A percentile compares a stretch with the other conserved stretches of the same genome.
phyloP scores from a whole-genome alignment of 2,113 vertebrate species.

The Puma concolor region DNA sequence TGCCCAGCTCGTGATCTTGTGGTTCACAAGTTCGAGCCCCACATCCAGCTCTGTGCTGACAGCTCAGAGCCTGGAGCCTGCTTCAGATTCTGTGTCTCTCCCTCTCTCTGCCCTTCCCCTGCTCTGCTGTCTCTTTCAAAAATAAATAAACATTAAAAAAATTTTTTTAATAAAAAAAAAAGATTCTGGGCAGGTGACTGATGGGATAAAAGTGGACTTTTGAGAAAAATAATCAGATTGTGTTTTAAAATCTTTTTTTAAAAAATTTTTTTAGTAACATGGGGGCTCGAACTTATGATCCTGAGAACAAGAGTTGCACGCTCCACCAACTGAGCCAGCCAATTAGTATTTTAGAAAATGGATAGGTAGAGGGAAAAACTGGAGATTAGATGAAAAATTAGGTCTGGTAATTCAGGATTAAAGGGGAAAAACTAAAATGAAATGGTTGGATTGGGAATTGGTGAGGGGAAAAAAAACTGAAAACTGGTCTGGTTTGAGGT shows the following conservation, averaged over 20 bases:
- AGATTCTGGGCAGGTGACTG: not conserved
- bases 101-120: too few relatives aligned
- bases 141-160: too few relatives aligned
- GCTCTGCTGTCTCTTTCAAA: too few relatives aligned
- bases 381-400: not conserved
- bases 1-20: too few relatives aligned
- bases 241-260: not conserved
- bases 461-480: not conserved
- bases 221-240: not conserved
- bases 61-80: too few relatives aligned
- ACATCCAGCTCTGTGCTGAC: too few relatives aligned
- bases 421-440: not conserved
- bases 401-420: not conserved
- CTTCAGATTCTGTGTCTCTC: too few relatives aligned
- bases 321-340: not conserved
- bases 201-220: not conserved
- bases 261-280: not conserved
- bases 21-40: too few relatives aligned
- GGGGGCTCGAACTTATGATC: not conserved
- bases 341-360: conserved; percentile 1
- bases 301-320: not conserved
- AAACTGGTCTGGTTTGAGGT: not conserved
- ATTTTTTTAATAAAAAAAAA: not conserved
- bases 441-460: not conserved
- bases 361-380: not conserved